A percentile compares a stretch with the other conserved stretches of the same genome.
phyloP scores from a whole-genome alignment of 2,888 invertebrate species.

The Hartigia nigra region DNA sequence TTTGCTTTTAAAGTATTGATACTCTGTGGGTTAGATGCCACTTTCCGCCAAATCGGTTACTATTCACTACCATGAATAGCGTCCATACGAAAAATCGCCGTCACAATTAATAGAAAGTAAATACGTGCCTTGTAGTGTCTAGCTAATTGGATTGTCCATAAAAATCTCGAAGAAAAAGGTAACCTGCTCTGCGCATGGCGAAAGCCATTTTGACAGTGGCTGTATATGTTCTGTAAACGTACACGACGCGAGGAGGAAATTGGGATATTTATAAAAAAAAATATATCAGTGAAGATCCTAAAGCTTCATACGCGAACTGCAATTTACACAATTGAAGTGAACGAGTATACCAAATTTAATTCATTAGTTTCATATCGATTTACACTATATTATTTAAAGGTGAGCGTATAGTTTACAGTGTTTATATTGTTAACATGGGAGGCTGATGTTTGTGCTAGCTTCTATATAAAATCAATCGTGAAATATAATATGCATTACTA shows the following conservation, averaged over 20 bases:
- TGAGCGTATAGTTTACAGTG: not conserved
- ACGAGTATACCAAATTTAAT: not conserved
- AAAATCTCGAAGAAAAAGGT: not conserved
- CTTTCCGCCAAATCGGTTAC: not conserved
- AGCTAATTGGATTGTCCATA: not conserved
- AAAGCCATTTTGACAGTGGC: not conserved
- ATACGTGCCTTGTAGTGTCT: not conserved
- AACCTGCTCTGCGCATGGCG: not conserved
- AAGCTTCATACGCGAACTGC: not conserved
- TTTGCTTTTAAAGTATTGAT: not conserved
- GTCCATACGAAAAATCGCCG: not conserved
- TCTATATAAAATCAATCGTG: not conserved
- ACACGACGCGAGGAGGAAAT: not conserved
- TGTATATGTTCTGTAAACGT: not conserved
- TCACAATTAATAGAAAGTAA: not conserved
- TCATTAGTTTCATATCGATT: not conserved
- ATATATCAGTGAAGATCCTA: not conserved
- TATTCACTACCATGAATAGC: not conserved
- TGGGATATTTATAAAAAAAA: not conserved
- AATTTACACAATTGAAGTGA: not conserved
- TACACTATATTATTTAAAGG: not conserved
- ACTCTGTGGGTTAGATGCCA: not conserved
- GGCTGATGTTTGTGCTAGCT: not conserved
- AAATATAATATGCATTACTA: not conserved
- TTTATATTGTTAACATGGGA: not conserved